A percentile compares a stretch with the other conserved stretches of the same genome.
phyloP scores from a whole-genome alignment of 2,888 invertebrate species.

The Drosophila sordidapex region DNA sequence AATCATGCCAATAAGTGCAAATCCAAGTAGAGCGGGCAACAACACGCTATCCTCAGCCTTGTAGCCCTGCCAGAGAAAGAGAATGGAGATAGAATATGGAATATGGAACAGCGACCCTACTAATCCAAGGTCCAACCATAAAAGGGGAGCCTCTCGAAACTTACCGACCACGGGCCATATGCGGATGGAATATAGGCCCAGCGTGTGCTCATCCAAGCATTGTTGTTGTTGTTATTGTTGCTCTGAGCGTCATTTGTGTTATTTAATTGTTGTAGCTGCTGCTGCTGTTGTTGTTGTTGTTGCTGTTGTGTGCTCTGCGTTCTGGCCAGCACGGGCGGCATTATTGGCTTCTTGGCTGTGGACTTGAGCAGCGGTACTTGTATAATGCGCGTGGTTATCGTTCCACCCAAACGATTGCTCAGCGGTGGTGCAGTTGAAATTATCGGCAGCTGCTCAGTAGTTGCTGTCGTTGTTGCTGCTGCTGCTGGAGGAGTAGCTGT shows the following conservation, averaged over 20 bases:
- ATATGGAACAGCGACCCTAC: background rate
- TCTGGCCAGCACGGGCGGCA: conserved; percentile 84
- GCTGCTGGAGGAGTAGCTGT: conserved; percentile 11
- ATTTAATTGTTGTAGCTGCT: conserved; percentile 15
- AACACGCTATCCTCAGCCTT: conserved; percentile 87
- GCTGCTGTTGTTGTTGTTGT: conserved; percentile 28
- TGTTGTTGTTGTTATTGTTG: conserved; percentile 63
- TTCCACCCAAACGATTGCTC: conserved; percentile 45
- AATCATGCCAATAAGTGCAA: conserved; percentile 86
- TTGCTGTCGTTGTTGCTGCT: conserved; percentile 21
- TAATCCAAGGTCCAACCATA: conserved; percentile 3
- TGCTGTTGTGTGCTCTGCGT: conserved; percentile 65
- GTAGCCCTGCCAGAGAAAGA: conserved; percentile 85
- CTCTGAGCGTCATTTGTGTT: conserved; percentile 61
- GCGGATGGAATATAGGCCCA: conserved; percentile 89
- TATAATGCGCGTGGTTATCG: conserved; percentile 82
- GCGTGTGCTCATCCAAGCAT: conserved; percentile 87
- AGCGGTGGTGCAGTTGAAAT: conserved; percentile 30
- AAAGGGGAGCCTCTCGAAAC: conserved; percentile 64
- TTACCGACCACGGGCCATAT: conserved; percentile 89
- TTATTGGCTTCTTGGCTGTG: conserved; percentile 86
- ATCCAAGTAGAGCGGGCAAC: conserved; percentile 85
- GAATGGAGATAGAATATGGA: background rate
- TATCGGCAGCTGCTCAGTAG: conserved; percentile 18
- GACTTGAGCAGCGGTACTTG: conserved; percentile 84